Evolutionary conservation across 1,140 invertebrate species (phyloP), one percentile per base, ranked within the genome.

Genomic region (Ips typographus): DNA sequence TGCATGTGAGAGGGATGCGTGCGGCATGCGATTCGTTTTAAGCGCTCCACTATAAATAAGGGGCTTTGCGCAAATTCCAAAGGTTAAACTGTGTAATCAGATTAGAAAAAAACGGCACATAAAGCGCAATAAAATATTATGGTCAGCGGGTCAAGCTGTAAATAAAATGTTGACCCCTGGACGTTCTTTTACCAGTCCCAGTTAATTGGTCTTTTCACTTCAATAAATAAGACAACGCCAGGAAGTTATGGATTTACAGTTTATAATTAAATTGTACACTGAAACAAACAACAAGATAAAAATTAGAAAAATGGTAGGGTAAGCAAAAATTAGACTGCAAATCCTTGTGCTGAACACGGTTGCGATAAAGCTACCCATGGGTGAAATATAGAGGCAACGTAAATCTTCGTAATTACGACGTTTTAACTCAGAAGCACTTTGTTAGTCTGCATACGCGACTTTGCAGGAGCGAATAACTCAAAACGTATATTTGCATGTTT

Each of bases 21-120:
- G 65, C 52, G 38, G 39, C 65, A 68, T 68, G 65, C 65, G 60
- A 68, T 60, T 68, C 57, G 65, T 53, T 57, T 39, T 59, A 6
- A 8, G 8, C 8, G 41, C 64, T 37, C 43, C 47, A 57, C 57
- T 52, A 68, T 68, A 68, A 68, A 68, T 68, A 68, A 68, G 47
- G 40, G 65, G 65, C 56, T 68, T 68, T 68, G 65, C 65, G 44
- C 37, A 68, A 68, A 68, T 68, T 68, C 65, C 65, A 68, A 68
- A 68, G 65, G 65, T 68, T 68, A 60, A 60, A 68, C 65, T 58
- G 43, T 52, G 57, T 60, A 60, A 68, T 68, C 65, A 52, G 65
- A 68, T 68, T 68, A 68, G 59, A 60, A 60, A 57, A 57, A 68
- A 68, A 68, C 57, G 58, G 64, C 53, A 56, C 64, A 58, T 66